A percentile compares a stretch with the other conserved stretches of the same genome.
phyloP scores from a whole-genome alignment of 2,888 invertebrate species.

The Agriopis leucophaearia region DNA sequence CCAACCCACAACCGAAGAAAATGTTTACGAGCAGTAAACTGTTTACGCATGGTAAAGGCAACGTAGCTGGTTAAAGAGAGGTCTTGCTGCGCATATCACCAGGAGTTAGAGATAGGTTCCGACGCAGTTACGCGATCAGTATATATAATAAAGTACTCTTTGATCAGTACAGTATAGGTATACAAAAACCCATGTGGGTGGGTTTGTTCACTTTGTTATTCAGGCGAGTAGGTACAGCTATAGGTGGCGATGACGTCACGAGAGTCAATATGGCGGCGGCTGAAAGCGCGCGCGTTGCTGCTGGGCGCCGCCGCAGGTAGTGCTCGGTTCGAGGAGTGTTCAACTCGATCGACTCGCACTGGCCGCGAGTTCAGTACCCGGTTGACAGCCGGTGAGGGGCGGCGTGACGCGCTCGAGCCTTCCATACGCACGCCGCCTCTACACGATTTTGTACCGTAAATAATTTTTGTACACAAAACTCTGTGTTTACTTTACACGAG shows the following conservation, averaged over 20 bases:
- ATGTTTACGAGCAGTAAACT: slow-evolving; percentile 15
- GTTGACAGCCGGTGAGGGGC: slow-evolving; percentile 84
- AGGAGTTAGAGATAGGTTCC: slow-evolving; percentile 13
- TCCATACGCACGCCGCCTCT: slow-evolving; percentile 79
- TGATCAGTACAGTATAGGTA: no score
- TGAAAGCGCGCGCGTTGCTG: slow-evolving; percentile 71
- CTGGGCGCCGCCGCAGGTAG: slow-evolving; percentile 60
- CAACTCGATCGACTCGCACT: slow-evolving; percentile 62
- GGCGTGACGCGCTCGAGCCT: slow-evolving; percentile 68
- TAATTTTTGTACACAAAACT: slow-evolving; percentile 71
- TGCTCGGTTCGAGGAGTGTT: slow-evolving; percentile 62
- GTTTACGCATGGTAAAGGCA: slow-evolving; percentile 11
- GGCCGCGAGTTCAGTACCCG: slow-evolving; percentile 80
- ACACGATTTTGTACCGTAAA: slow-evolving; percentile 80
- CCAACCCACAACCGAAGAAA: slow-evolving; percentile 5
- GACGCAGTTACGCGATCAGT: slow-evolving; percentile 17
- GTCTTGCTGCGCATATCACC: slow-evolving; percentile 16
- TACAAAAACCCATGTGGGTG: slow-evolving; percentile 31
- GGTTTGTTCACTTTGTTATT: slow-evolving; percentile 31
- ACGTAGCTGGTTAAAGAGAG: not conserved
- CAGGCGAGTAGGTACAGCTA: slow-evolving; percentile 26
- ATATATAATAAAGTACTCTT: no score
- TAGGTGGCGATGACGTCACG: slow-evolving; percentile 70
- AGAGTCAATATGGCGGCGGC: slow-evolving; percentile 75
- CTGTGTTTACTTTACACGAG: slow-evolving; percentile 58